A percentile compares a stretch with the other conserved stretches of the same genome.
Evolutionary conservation across 2,113 vertebrate genomes (phyloP).

Genomic region (Eurystomus gularis): DNA sequence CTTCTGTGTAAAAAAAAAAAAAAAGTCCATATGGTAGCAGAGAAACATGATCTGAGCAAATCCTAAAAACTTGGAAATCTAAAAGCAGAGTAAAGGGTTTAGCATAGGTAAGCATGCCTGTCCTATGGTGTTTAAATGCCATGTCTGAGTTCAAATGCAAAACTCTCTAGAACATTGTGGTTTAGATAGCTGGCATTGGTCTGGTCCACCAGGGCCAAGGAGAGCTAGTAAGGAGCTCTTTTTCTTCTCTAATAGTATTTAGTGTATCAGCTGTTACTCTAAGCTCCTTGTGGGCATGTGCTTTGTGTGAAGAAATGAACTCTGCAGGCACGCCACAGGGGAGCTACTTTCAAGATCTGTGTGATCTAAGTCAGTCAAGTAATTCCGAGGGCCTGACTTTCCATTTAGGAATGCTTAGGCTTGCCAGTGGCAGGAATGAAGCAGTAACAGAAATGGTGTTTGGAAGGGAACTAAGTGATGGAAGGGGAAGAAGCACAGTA

Average conservation of each 20-base stretch:
- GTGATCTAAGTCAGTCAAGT: background rate
- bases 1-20: background rate
- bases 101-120: background rate
- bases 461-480: background rate
- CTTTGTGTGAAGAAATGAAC: background rate
- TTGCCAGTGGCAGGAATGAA: background rate
- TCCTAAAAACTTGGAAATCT: background rate
- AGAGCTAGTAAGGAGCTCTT: background rate
- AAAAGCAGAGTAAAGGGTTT: background rate
- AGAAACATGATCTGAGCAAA: background rate
- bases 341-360: background rate
- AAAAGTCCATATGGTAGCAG: background rate
- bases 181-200: background rate
- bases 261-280: background rate
- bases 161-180: background rate
- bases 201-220: background rate
- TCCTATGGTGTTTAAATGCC: background rate
- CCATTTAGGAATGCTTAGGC: background rate
- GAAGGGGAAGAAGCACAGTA: background rate
- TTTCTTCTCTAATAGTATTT: background rate
- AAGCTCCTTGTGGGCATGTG: background rate
- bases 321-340: background rate
- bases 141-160: background rate
- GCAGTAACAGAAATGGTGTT: background rate
- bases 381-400: background rate